These are phyloP conservation scores for Hydrolagus affinis DNA, from an alignment of 2,113 vertebrate species.

Conservation along the genomic window DNA sequence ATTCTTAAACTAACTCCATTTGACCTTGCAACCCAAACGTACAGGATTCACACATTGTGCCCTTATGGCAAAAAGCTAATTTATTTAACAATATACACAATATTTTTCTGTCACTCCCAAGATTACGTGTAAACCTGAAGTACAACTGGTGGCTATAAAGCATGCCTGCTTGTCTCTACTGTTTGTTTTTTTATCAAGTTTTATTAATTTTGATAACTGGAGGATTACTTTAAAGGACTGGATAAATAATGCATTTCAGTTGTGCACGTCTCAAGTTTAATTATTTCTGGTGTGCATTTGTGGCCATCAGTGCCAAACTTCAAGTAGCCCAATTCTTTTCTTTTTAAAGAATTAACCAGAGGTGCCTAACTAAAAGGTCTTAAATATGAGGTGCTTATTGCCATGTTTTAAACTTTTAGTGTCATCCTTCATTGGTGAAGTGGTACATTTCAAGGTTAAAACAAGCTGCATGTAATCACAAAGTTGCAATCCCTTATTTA, in stretches of 20 bases:
- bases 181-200: neutral
- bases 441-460: neutral
- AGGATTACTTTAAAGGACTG: neutral
- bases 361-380: slow-evolving; percentile 15
- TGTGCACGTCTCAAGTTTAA: neutral
- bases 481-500: neutral
- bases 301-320: neutral
- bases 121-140: neutral
- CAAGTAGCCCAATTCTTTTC: neutral
- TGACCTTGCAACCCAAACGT: neutral
- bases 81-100: slow-evolving; percentile 1
- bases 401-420: neutral
- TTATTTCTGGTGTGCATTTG: neutral
- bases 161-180: neutral
- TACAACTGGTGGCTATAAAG: too few species aligned
- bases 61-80: slow-evolving; percentile 15
- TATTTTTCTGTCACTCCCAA: neutral
- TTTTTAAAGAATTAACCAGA: slow-evolving; percentile 22
- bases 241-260: neutral
- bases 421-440: neutral
- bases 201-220: neutral
- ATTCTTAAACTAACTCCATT: neutral
- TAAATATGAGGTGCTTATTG: neutral
- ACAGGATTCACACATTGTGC: slow-evolving; percentile 11
- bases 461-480: neutral